Evolutionary conservation across 2,888 invertebrate genomes (phyloP), one percentile per base, ranked within the genome.

Genomic region (Lasioglossum vierecki): DNA sequence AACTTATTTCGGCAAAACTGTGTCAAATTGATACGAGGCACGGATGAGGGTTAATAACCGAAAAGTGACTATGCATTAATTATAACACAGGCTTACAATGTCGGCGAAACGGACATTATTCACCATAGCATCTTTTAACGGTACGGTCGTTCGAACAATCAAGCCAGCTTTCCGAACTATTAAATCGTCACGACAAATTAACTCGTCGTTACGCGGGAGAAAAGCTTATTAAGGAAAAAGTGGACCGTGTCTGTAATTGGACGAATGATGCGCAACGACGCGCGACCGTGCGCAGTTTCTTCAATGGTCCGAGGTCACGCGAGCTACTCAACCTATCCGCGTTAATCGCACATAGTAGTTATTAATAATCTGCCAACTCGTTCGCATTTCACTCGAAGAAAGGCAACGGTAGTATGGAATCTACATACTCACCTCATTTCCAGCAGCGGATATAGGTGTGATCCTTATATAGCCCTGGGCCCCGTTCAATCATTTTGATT

Each of bases 221-320:
- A 66, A 78, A 35, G 46, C 9, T 35, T 41, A 9, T 35, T 57
- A 6, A 11, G 66, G 78, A 53, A 75, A 84, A 84, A 83, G 75
- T 79, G 15, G 46, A 83, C 39, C 74, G 18, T 11, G 26, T 4
- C 18, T 44, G 18, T 30, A 35, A 39, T 30, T 26, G 13, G n/a
- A 44, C 44, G 30, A 22, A 53, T 41, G 71, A 63, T 49, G 46
- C 1, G 46, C 46, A 15, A 79, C 68, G 35, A 26, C 13, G 15
- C 26, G 18, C 9, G 11, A 68, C 22, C 15, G 35, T 41, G 13
- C 44, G 39, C 26, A 30, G 53, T 71, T 70, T 41, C 26, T 74
- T 22, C 39, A 15, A 39, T 46, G 46, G 35, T 3, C n/a, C 22
- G 26, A 26, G 18, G n/a, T 15, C 22, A 6, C 4, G n/a, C 15